Evolutionary conservation across 2,113 vertebrate genomes (phyloP), one percentile per base, ranked within the genome.

Genomic region (Nyctibius bracteatus): DNA sequence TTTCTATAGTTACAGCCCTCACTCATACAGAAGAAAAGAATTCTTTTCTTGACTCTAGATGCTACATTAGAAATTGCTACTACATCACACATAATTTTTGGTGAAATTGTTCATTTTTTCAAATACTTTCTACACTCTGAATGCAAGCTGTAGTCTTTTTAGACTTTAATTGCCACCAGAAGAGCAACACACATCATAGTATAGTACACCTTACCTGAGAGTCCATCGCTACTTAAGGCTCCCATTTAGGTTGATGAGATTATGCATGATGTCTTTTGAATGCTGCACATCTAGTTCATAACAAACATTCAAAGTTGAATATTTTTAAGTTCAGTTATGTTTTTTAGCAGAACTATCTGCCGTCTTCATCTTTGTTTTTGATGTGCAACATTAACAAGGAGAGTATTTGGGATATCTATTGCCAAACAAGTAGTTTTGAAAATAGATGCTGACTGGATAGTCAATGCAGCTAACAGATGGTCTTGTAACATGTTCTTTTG

Each of bases 371-470:
- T 73, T 88, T 84, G 20, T 2, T 92, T 90, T 91, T 81, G 80
- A 88, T 6, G 4, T 46, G 63, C 27, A 88, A 33, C 83, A 25
- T 74, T 85, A 95, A 35, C 75, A 39, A 71, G 57, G 52, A 72
- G 30, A 86, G n/a, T 74, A 73, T 95, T 81, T 90, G 80, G 43
- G 59, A 6, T 92, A 44, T 44, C 51, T 67, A 19, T 71, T 81
- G 72, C 88, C 55, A 86, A 79, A 74, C 37, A 73, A 90, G 72
- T 77, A 91, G 77, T 92, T 92, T 92, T 74, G 89, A 94, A 94
- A 97, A 92, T 91, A 83, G 86, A 92, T 94, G 89, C 91, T 94
- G 86, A 91, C 89, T 88, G 68, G 81, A 46, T 78, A 73, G 91
- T 71, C 95, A 84, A 37, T 74, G 89, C 43, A 84, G 47, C 59